Conservation (phyloP, 2,797 vertebrate species). For the Rallus crepitans region DNA sequence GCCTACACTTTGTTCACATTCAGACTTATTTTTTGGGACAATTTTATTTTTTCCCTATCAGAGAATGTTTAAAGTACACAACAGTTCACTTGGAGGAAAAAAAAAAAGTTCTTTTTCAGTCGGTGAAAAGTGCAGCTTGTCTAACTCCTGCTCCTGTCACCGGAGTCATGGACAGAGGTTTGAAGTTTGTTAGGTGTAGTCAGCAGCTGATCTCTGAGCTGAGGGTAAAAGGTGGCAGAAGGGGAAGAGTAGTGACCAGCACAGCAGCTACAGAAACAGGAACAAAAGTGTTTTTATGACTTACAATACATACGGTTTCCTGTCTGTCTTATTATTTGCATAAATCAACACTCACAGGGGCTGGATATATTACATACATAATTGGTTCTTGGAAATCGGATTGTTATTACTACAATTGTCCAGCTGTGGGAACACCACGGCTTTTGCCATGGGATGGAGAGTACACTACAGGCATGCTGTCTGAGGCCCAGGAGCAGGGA, state of each 20-base stretch:
- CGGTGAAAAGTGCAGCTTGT: background rate
- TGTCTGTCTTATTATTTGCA: background rate
- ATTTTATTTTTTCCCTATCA: background rate
- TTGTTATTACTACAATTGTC: background rate
- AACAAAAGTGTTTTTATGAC: background rate
- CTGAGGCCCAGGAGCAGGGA: background rate
- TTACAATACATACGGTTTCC: background rate
- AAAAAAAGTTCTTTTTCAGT: background rate
- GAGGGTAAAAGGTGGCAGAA: background rate
- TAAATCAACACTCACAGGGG: background rate
- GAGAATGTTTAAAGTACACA: background rate
- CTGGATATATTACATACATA: background rate
- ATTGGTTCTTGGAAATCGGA: background rate
- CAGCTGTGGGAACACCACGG: background rate
- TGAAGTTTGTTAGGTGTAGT: background rate
- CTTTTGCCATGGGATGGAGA: background rate
- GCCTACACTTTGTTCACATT: background rate
- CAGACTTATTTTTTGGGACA: background rate
- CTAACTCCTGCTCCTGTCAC: background rate
- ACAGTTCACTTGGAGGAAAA: background rate
- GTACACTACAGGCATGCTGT: background rate
- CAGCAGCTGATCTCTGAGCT: background rate
- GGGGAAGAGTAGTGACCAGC: background rate
- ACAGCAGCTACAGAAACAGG: background rate
- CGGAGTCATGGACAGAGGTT: accelerated